Conservation (phyloP, 2,113 vertebrate genomes). For the Ornithorhynchus anatinus region DNA sequence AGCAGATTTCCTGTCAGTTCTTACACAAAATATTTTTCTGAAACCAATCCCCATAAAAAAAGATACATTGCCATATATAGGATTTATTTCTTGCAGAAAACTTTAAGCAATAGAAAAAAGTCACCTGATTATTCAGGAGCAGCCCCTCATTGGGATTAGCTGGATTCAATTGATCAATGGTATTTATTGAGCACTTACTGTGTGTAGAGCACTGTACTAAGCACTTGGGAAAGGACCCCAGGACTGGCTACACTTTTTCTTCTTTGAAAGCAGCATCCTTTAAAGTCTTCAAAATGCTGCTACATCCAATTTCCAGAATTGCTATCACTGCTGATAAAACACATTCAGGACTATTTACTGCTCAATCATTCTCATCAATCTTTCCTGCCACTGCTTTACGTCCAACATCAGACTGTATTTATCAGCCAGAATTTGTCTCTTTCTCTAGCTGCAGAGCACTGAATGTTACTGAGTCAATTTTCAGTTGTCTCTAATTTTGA, state of each 20-base stretch:
- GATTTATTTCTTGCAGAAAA: slow-evolving; percentile 65
- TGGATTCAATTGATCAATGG: no score
- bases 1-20: slow-evolving; percentile 72
- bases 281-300: slow-evolving; percentile 32
- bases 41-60: slow-evolving; percentile 59
- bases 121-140: slow-evolving; percentile 62
- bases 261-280: slow-evolving; percentile 16
- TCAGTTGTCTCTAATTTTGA: background rate
- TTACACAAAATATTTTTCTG: slow-evolving; percentile 70
- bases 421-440: background rate
- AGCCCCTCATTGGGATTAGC: slow-evolving; percentile 39
- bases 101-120: slow-evolving; percentile 60
- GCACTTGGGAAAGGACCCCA: slow-evolving; percentile 16
- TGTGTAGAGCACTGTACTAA: no score
- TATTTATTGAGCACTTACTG: no score
- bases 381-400: slow-evolving; percentile 15
- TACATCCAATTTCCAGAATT: background rate
- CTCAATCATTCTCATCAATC: background rate
- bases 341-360: background rate
- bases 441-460: background rate
- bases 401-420: background rate
- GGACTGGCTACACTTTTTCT: background rate
- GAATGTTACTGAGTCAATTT: slow-evolving; percentile 8
- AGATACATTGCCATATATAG: slow-evolving; percentile 54
- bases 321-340: background rate